Percentiles rank a stretch among this genome's conserved stretches.
Evolutionary conservation across 2,888 invertebrate species (phyloP).

Genomic region (Dryobotodes eremita): DNA sequence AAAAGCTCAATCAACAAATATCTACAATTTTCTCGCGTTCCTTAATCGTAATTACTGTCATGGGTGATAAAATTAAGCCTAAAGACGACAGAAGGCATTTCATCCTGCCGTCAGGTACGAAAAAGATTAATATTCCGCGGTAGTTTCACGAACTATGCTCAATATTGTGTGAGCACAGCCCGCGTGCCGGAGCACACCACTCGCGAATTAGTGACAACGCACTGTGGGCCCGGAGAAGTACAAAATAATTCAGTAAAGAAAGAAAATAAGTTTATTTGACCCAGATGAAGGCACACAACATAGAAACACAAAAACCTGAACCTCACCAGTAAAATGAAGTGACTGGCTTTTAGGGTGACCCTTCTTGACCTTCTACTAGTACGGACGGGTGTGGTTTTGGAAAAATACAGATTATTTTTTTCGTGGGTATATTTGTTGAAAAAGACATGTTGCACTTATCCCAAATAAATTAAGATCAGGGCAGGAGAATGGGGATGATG

Average conservation of each 20-base stretch:
- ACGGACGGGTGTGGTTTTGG: neutral
- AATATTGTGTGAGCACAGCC: conserved; percentile 50
- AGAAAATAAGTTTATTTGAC: neutral
- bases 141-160: conserved; percentile 48
- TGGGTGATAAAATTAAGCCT: conserved; percentile 23
- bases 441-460: too few relatives aligned
- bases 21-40: neutral
- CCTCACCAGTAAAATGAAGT: neutral
- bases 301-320: neutral
- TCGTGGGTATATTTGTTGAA: neutral
- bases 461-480: too few relatives aligned
- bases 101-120: conserved; percentile 17
- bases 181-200: conserved; percentile 44
- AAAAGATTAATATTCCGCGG: conserved; percentile 50
- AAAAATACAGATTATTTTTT: neutral
- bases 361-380: neutral
- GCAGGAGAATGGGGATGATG: neutral
- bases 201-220: conserved; percentile 48
- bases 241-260: neutral
- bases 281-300: neutral
- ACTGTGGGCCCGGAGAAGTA: conserved; percentile 1
- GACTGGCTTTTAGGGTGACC: neutral
- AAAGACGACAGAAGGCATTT: conserved; percentile 35
- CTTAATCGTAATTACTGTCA: conserved; percentile 14
- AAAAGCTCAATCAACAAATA: neutral